Base-by-base conservation (phyloP, 1,140 invertebrate species). In the Fragariocoptes setiger region DNA sequence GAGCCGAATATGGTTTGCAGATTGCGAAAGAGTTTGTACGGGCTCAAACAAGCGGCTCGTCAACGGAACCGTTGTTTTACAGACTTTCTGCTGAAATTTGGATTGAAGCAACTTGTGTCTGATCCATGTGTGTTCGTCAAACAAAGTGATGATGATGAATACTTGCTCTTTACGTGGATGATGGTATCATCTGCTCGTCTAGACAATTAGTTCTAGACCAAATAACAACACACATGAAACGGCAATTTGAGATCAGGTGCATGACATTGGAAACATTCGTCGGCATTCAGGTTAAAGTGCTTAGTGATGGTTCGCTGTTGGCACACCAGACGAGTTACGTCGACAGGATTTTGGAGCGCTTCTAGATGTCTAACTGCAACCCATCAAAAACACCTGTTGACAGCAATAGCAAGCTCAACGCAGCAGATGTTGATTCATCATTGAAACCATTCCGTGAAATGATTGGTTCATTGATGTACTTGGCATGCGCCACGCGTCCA, bases 151-250 rank as follows among this genome's bases (percentile, higher is more conserved):
- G 40, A 19, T n/a, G 12, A 15, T 2, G n/a, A 2, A 49, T 57
- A 20, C 35, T 62, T 1, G 51, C 51, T 13, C 46, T 62, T 3
- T 62, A 62, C 53, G 59, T 63, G 12, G 61, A 64, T 50, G 60
- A 63, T 52, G 56, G 55, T 14, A 41, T 61, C 18, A 45, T 59
- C 40, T 52, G 46, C 54, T 45, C 39, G 8, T 12, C 35, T 12
- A n/a, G 37, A 5, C 8, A 19, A 16, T 8, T 12, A 16, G 8
- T 38, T 8, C 12, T 5, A 8, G 5, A 8, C 8, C 8, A 15
- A 8, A 38, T 38, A 15, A 40, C 42, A 5, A 17, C 15, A n/a
- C 14, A 14, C 3, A 14, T 43, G 3, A 39, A 15, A 8, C 3
- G 42, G 17, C 17, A 45, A 25, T 53, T 55, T 36, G 38, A 52